Evolutionary conservation across 1,140 invertebrate species (phyloP).

Genomic region (Drosophila miranda): DNA sequence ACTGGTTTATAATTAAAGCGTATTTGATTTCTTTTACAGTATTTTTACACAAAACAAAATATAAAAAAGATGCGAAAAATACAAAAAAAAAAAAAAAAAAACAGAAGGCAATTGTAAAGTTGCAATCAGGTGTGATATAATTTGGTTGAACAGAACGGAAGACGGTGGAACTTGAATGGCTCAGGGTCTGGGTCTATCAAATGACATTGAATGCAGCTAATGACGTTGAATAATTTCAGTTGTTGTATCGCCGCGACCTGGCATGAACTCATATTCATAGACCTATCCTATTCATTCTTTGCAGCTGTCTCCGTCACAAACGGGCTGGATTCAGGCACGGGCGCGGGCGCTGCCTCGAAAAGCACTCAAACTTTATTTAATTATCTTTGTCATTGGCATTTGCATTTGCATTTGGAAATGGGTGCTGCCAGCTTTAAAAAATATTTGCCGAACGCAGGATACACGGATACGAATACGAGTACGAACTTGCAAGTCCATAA

Average conservation of each 20-base stretch:
- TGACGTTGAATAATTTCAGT: conserved; percentile 64
- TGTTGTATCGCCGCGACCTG: conserved; percentile 1
- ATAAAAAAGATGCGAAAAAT: conserved; percentile 15
- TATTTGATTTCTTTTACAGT: conserved; percentile 48
- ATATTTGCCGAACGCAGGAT: conserved; percentile 25
- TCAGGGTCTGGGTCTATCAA: conserved; percentile 6
- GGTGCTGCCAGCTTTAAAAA: conserved; percentile 24
- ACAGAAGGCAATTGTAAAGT: conserved; percentile 35
- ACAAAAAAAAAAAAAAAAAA: conserved; percentile 8
- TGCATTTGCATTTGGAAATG: conserved; percentile 43
- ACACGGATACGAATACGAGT: conserved; percentile 8
- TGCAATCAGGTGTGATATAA: conserved; percentile 71
- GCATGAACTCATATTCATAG: conserved; percentile 8
- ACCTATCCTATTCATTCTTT: conserved; percentile 10
- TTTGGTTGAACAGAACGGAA: conserved; percentile 13
- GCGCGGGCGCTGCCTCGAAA: conserved; percentile 29
- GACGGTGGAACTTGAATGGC: background rate
- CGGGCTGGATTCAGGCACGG: conserved; percentile 13
- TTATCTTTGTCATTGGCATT: conserved; percentile 68
- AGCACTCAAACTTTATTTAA: conserved; percentile 73
- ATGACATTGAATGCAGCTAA: conserved; percentile 68
- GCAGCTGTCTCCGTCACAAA: conserved; percentile 14
- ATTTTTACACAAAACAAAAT: conserved; percentile 11
- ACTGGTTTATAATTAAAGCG: conserved; percentile 76
- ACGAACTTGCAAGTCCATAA: background rate